Base-by-base conservation (phyloP, 1,140 invertebrate genomes). In the Bombus superbus region DNA sequence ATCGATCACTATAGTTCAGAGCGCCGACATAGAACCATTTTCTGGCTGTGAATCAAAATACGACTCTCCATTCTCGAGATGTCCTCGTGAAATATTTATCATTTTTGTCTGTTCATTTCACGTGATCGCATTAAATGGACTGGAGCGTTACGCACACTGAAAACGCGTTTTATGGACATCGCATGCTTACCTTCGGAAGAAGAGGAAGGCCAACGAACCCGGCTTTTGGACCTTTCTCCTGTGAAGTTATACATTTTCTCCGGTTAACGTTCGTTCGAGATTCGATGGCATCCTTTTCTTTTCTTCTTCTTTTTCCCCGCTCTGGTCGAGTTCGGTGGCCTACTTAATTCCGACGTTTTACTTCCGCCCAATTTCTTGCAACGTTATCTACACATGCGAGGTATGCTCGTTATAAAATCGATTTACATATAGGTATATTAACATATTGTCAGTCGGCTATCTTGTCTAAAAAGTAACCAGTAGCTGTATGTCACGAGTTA, bases 151-250 rank as follows among this genome's bases (percentile, higher is more conserved):
- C 59, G 35, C 53, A 28, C 64, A 59, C 62, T 62, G n/a, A 40
- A 32, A 38, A 22, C 18, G 13, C 5, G n/a, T 11, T 80, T 74
- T 73, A 44, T 66, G 47, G 6, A 64, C 38, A 38, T 59, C 74
- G 47, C 32, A 69, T 44, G 22, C 44, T 71, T 44, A 80, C 35
- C 62, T 59, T 66, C 38, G 57, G 25, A 38, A n/a, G 69, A 53
- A 57, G 76, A 57, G 32, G 28, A 79, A 85, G 78, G 83, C 53
- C 87, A 59, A 40, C 8, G 83, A 88, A 86, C 86, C 10, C 38
- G 38, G 25, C 64, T 81, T 72, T 64, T 53, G 42, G 83, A 86
- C 62, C 88, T 89, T 88, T 89, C 88, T 86, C 87, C 44, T 4
- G 38, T 35, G 71, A 74, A 68, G 59, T 38, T 86, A 38, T 38